phyloP scores from a whole-genome alignment of 2,888 invertebrate genomes.

The Dryobota labecula region DNA sequence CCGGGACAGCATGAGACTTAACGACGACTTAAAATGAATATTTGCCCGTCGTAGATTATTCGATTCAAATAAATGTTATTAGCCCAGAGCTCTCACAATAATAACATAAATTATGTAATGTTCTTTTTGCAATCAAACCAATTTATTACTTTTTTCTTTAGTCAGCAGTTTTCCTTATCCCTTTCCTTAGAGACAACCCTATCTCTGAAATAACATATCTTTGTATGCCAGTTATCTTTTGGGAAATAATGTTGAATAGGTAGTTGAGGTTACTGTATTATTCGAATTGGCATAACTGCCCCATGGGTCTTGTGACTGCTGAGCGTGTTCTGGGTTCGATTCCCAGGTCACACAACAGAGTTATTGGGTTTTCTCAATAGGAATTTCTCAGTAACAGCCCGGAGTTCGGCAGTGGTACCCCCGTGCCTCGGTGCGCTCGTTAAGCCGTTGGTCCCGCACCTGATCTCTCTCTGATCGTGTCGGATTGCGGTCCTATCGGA shows the following conservation, averaged over 20 bases:
- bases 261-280: conserved; percentile 29
- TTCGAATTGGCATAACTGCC: too few relatives aligned
- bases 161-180: conserved; percentile 37
- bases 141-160: conserved; percentile 57
- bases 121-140: conserved; percentile 43
- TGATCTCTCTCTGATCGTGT: too few relatives aligned
- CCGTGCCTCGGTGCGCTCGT: too few relatives aligned
- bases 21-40: not conserved
- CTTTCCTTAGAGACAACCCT: conserved; percentile 44
- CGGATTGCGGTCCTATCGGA: too few relatives aligned
- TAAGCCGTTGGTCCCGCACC: too few relatives aligned
- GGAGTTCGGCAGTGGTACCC: too few relatives aligned
- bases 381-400: too few relatives aligned
- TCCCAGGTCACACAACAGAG: too few relatives aligned
- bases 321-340: too few relatives aligned
- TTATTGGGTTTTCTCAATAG: too few relatives aligned
- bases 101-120: conserved; percentile 48
- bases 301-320: too few relatives aligned
- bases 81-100: conserved; percentile 29
- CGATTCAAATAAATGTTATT: conserved; percentile 24
- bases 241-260: conserved; percentile 37
- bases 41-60: conserved; percentile 23
- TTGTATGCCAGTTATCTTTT: conserved; percentile 42
- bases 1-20: not conserved
- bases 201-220: conserved; percentile 52